Evolutionary conservation across 2,797 vertebrate species (phyloP).

Genomic region (Sebastes reedi): DNA sequence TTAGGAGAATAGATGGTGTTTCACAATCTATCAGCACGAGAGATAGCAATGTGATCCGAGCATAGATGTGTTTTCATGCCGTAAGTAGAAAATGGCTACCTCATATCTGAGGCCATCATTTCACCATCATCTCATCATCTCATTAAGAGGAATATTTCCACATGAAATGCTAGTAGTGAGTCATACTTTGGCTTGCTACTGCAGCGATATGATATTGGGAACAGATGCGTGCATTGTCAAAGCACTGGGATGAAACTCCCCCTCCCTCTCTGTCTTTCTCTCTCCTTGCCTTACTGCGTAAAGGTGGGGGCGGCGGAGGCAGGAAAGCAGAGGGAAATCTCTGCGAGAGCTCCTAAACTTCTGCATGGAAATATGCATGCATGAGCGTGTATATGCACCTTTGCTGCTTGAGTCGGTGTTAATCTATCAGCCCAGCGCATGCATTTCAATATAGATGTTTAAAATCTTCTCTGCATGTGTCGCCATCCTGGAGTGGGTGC

Average conservation of each 20-base stretch:
- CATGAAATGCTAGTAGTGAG: slow-evolving; percentile 79
- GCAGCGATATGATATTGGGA: slow-evolving; percentile 16
- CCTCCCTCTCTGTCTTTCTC: not conserved
- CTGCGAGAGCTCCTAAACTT: slow-evolving; percentile 12
- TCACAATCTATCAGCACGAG: not conserved
- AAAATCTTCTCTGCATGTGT: slow-evolving; percentile 37
- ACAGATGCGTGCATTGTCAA: slow-evolving; percentile 24
- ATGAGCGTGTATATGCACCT: not conserved
- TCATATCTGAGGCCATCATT: not conserved
- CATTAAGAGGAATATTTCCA: slow-evolving; percentile 77
- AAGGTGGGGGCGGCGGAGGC: slow-evolving; percentile 46
- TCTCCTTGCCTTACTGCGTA: not conserved
- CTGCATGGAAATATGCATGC: slow-evolving; percentile 7
- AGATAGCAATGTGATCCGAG: not conserved
- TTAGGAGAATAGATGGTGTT: slow-evolving; percentile 22
- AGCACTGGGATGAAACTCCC: slow-evolving; percentile 15
- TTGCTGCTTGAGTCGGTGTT: slow-evolving; percentile 2
- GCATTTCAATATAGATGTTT: slow-evolving; percentile 3
- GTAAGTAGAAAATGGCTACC: not conserved
- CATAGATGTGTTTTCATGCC: not conserved
- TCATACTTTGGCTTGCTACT: slow-evolving; percentile 53
- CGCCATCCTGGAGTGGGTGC: slow-evolving; percentile 39
- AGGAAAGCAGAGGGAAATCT: slow-evolving; percentile 23
- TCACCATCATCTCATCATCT: slow-evolving; percentile 80
- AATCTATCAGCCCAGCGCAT: slow-evolving; percentile 1